These are phyloP conservation scores for Caenorhabditis tropicalis DNA, from an alignment of 1,140 invertebrate species.

Conservation along the genomic window DNA sequence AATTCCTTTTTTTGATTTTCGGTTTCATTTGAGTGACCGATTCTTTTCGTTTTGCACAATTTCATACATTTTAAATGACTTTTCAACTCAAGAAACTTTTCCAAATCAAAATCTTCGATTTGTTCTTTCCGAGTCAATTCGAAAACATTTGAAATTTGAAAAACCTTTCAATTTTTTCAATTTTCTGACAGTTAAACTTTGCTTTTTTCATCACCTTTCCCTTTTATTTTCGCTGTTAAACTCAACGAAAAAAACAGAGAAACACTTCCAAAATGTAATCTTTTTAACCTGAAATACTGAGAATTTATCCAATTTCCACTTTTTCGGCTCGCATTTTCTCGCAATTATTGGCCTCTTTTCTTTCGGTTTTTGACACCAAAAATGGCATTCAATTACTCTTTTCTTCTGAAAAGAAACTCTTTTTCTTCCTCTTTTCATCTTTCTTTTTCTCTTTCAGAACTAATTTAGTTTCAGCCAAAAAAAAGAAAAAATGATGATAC, in stretches of 20 bases:
- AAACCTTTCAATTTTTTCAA: no score
- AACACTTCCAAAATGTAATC: no score
- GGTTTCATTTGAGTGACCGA: no score
- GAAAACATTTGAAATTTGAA: background rate
- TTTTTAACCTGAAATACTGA: no score
- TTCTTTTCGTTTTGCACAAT: no score
- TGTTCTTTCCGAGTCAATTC: background rate
- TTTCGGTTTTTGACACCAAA: background rate
- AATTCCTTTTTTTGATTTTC: background rate
- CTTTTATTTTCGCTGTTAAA: background rate
- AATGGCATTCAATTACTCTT: background rate
- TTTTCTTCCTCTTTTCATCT: background rate
- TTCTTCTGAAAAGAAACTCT: background rate
- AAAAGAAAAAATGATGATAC: background rate
- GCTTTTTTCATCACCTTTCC: background rate
- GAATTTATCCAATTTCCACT: background rate
- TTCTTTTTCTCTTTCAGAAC: background rate
- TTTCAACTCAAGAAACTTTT: no score
- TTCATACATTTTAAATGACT: no score
- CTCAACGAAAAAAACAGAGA: no score
- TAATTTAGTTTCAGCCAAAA: background rate
- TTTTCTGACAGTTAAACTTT: no score
- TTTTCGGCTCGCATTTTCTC: background rate
- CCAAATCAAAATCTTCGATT: no score
- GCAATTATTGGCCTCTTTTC: background rate